Evolutionary conservation across 2,888 invertebrate genomes (phyloP).

Genomic region (Caenorhabditis sp.): DNA sequence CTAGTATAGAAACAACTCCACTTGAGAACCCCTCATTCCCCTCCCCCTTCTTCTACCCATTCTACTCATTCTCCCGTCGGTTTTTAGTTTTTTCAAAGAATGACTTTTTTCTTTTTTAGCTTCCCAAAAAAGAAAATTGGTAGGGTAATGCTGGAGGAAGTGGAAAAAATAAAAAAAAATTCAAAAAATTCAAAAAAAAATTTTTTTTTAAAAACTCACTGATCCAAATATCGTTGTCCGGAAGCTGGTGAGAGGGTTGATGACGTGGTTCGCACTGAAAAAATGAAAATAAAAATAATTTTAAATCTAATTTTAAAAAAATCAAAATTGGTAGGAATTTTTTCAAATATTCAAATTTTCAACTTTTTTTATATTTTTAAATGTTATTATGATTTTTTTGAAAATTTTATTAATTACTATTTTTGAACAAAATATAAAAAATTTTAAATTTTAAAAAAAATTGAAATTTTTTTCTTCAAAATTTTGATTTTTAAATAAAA

Average conservation of each 20-base stretch:
- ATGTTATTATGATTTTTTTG: background rate
- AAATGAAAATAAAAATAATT: background rate
- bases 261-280: slow-evolving; percentile 74
- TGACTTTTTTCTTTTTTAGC: too few species aligned
- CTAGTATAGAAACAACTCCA: background rate
- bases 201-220: slow-evolving; percentile 63
- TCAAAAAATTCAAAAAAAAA: slow-evolving; percentile 11
- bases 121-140: background rate
- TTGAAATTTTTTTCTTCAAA: background rate
- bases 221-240: slow-evolving; percentile 67
- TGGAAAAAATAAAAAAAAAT: slow-evolving; percentile 29
- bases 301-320: slow-evolving; percentile 7
- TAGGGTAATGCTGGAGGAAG: background rate
- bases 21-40: background rate
- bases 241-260: slow-evolving; percentile 74
- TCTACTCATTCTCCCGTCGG: too few species aligned
- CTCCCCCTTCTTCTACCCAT: slow-evolving; percentile 5
- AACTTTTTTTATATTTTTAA: background rate
- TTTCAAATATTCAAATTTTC: too few species aligned
- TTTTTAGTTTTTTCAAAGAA: too few species aligned
- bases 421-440: too few species aligned
- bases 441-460: background rate
- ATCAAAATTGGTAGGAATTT: background rate
- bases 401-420: background rate
- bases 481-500: background rate